Conservation (phyloP, 2,888 invertebrate genomes). For the Suillia variegata region DNA sequence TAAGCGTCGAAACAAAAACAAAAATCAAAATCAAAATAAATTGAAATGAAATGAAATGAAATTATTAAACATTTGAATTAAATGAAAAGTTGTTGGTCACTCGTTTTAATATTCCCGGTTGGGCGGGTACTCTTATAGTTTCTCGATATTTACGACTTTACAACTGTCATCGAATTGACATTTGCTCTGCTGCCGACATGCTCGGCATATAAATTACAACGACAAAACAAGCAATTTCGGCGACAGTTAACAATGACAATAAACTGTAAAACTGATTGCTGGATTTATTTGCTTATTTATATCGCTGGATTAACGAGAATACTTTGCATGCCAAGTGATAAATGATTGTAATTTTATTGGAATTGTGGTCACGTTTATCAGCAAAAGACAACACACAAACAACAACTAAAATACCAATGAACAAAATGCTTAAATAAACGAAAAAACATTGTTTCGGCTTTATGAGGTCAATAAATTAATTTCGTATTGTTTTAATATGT, state of each 20-base stretch:
- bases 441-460: neutral
- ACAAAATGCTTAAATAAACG: too few species aligned
- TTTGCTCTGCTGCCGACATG: constrained; percentile 36
- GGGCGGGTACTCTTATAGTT: too few species aligned
- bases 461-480: constrained; percentile 10
- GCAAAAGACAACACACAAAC: neutral
- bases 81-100: neutral
- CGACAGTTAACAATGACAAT: constrained; percentile 53
- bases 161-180: constrained; percentile 10
- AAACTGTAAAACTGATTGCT: constrained; percentile 33
- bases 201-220: constrained; percentile 53
- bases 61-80: neutral
- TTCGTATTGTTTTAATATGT: constrained; percentile 6
- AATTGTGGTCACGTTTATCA: constrained; percentile 15
- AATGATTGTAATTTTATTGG: constrained; percentile 5
- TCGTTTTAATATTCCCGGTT: too few species aligned
- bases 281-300: constrained; percentile 20
- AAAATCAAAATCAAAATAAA: neutral
- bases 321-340: constrained; percentile 2
- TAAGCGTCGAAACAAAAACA: neutral
- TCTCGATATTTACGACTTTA: constrained; percentile 8
- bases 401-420: neutral
- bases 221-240: constrained; percentile 46
- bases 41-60: too few species aligned
- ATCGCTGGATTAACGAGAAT: neutral